Percentiles rank a stretch among this genome's conserved stretches.
Conservation (phyloP, 2,888 invertebrate species). For the Campoletis raptor region DNA sequence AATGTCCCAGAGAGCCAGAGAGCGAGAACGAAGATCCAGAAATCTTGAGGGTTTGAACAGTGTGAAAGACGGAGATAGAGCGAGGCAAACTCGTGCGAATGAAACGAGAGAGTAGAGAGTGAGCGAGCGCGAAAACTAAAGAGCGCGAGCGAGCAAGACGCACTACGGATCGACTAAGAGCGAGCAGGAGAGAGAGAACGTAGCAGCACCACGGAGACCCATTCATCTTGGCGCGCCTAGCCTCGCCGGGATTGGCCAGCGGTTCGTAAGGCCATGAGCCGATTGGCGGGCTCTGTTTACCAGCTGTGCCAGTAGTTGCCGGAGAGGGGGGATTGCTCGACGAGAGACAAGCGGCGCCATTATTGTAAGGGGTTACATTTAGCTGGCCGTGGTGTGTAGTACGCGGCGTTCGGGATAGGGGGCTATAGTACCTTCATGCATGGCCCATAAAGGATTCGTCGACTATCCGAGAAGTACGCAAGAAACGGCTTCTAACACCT, state of each 20-base stretch:
- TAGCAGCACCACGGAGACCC: constrained; percentile 77
- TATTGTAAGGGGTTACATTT: constrained; percentile 86
- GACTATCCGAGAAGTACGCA: constrained; percentile 89
- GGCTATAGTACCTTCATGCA: constrained; percentile 94
- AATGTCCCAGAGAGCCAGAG: constrained; percentile 85
- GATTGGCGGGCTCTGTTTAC: constrained; percentile 84
- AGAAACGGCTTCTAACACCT: constrained; percentile 85
- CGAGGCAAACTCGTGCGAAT: constrained; percentile 73
- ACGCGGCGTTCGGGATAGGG: constrained; percentile 91
- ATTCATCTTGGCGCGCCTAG: constrained; percentile 85
- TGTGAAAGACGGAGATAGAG: constrained; percentile 81
- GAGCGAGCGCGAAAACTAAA: constrained; percentile 66
- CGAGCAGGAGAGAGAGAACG: constrained; percentile 78
- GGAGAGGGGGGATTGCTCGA: constrained; percentile 77
- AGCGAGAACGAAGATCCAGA: constrained; percentile 84
- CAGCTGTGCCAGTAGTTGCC: constrained; percentile 86
- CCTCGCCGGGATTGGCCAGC: constrained; percentile 81
- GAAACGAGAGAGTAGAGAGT: constrained; percentile 64
- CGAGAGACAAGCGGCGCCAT: constrained; percentile 86
- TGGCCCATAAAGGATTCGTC: constrained; percentile 94
- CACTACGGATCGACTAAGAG: constrained; percentile 69
- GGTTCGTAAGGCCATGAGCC: constrained; percentile 80
- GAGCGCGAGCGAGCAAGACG: constrained; percentile 68
- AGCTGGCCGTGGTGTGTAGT: constrained; percentile 86
- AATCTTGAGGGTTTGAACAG: constrained; percentile 74